These are phyloP conservation scores for Leptinotarsa texana DNA, from an alignment of 1,140 invertebrate genomes.

Conservation along the genomic window DNA sequence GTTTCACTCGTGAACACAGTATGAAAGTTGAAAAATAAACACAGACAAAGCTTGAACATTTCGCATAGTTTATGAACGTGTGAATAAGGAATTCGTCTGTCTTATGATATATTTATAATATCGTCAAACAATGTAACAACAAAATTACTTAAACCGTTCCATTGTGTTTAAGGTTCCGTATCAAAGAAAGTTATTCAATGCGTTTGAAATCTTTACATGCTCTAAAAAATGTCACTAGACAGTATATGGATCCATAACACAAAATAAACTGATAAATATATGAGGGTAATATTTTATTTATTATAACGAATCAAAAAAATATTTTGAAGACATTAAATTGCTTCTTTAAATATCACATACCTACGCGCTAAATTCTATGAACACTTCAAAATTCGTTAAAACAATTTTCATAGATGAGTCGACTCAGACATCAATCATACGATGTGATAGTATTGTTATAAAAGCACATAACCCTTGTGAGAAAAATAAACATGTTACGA, in stretches of 20 bases:
- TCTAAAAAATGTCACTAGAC: constrained; percentile 15
- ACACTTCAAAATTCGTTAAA: too few relatives aligned
- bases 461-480: too few relatives aligned
- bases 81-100: background rate
- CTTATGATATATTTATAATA: constrained; percentile 19
- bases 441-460: too few relatives aligned
- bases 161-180: constrained; percentile 23
- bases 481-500: too few relatives aligned
- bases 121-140: constrained; percentile 21
- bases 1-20: constrained; percentile 1
- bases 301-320: too few relatives aligned
- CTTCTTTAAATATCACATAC: too few relatives aligned
- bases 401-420: too few relatives aligned
- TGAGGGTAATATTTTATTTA: too few relatives aligned
- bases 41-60: constrained; percentile 21
- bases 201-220: constrained; percentile 25
- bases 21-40: background rate
- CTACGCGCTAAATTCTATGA: too few relatives aligned
- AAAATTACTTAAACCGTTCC: constrained; percentile 19
- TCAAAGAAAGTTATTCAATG: constrained; percentile 19
- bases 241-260: background rate
- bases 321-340: too few relatives aligned
- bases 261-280: too few relatives aligned
- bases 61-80: background rate
- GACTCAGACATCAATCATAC: too few relatives aligned